Evolutionary conservation across 2,888 invertebrate species (phyloP).

Genomic region (Microdon myrmicae): DNA sequence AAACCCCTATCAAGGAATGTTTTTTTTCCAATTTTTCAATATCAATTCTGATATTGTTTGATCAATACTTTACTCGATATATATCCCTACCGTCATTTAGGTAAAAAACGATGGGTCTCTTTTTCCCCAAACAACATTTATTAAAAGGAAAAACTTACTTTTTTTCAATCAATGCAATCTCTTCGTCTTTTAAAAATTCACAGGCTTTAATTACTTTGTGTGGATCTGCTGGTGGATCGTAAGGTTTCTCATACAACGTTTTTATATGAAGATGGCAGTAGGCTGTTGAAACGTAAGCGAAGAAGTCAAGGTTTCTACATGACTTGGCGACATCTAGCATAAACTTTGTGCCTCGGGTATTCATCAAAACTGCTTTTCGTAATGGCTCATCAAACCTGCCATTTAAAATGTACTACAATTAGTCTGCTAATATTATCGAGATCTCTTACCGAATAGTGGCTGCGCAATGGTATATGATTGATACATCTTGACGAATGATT

Average conservation of each 20-base stretch:
- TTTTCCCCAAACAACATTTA: neutral
- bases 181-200: constrained; percentile 82
- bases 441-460: constrained; percentile 72
- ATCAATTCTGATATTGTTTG: too few species aligned
- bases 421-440: neutral
- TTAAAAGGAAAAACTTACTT: constrained; percentile 65
- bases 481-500: constrained; percentile 74
- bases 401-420: neutral
- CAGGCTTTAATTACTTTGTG: constrained; percentile 79
- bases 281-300: constrained; percentile 82
- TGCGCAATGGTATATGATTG: constrained; percentile 88
- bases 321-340: constrained; percentile 85
- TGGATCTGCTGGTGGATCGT: constrained; percentile 84
- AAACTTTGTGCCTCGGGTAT: constrained; percentile 89
- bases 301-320: constrained; percentile 79
- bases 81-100: neutral
- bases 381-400: constrained; percentile 88
- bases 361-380: constrained; percentile 88
- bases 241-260: constrained; percentile 84
- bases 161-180: constrained; percentile 73
- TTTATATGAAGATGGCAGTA: constrained; percentile 90
- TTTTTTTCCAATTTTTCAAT: too few species aligned
- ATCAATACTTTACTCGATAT: too few species aligned
- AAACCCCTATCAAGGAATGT: too few species aligned
- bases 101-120: neutral